Percentiles rank a stretch among this genome's conserved stretches.
Conservation (phyloP, 1,140 invertebrate species). For the Drosophila kepulauana region DNA sequence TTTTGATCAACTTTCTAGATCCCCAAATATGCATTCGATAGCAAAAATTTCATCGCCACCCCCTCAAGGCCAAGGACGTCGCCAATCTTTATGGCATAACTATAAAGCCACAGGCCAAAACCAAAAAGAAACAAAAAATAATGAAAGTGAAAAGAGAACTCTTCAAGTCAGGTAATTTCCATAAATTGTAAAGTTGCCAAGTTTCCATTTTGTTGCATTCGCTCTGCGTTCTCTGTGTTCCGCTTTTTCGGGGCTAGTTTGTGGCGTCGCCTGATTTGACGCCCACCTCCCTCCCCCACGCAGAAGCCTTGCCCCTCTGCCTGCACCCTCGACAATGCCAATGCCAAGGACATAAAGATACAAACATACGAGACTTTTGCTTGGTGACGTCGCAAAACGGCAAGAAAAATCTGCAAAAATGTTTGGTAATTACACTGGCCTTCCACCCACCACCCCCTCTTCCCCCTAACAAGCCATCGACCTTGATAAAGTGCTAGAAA, state of each 20-base stretch:
- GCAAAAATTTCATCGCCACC: not conserved
- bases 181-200: constrained; percentile 55
- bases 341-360: constrained; percentile 27
- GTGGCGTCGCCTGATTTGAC: constrained; percentile 1
- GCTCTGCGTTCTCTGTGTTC: constrained; percentile 1
- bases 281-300: not conserved
- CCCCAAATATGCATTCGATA: constrained; percentile 25
- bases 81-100: constrained; percentile 25
- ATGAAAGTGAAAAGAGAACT: not conserved
- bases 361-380: not conserved
- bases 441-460: not conserved
- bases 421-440: constrained; percentile 43
- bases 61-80: constrained; percentile 16
- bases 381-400: constrained; percentile 13
- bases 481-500: constrained; percentile 34
- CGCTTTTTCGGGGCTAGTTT: constrained; percentile 22
- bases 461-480: not conserved
- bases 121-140: not conserved
- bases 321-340: constrained; percentile 9
- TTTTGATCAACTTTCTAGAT: constrained; percentile 17
- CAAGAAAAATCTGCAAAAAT: constrained; percentile 19
- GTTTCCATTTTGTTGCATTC: constrained; percentile 14
- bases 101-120: constrained; percentile 20
- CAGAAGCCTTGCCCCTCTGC: not conserved
- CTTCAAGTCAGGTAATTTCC: constrained; percentile 49